A percentile compares a stretch with the other conserved stretches of the same genome.
Conservation (phyloP, 2,113 vertebrate species). For the Mola mola region DNA sequence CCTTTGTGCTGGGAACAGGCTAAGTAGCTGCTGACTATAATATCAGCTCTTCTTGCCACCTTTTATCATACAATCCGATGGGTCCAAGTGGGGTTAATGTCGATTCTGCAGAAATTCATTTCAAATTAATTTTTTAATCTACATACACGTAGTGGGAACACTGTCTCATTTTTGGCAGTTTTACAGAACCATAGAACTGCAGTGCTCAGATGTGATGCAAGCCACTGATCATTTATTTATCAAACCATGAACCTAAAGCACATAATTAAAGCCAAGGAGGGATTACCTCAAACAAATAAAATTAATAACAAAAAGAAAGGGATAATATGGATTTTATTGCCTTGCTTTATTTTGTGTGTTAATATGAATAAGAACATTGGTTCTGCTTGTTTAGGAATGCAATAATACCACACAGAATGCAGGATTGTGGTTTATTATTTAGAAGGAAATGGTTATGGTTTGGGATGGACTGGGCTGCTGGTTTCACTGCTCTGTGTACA, state of each 20-base stretch:
- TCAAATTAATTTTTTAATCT: conserved; percentile 54
- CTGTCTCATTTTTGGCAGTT: not conserved
- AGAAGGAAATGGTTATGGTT: not conserved
- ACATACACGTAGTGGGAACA: not conserved
- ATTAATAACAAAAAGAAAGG: conserved; percentile 71
- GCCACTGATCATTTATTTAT: conserved; percentile 74
- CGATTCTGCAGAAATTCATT: conserved; percentile 1
- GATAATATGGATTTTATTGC: conserved; percentile 58
- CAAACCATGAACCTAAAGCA: conserved; percentile 69
- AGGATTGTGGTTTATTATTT: not conserved
- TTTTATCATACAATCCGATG: conserved; percentile 51
- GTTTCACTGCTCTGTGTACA: conserved; percentile 36
- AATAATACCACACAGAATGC: conserved; percentile 10
- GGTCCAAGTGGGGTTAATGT: conserved; percentile 35
- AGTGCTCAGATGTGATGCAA: conserved; percentile 29
- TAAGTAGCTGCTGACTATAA: conserved; percentile 65
- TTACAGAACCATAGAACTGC: conserved; percentile 15
- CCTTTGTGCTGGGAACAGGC: conserved; percentile 64
- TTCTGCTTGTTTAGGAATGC: conserved; percentile 21
- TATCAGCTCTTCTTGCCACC: conserved; percentile 48
- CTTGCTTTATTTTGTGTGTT: conserved; percentile 29
- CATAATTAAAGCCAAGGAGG: conserved; percentile 78
- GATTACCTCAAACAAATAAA: conserved; percentile 81
- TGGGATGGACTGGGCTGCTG: conserved; percentile 5
- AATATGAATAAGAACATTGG: conserved; percentile 22